Conservation (phyloP, 2,797 vertebrate species). For the Malacoctenus gilli region DNA sequence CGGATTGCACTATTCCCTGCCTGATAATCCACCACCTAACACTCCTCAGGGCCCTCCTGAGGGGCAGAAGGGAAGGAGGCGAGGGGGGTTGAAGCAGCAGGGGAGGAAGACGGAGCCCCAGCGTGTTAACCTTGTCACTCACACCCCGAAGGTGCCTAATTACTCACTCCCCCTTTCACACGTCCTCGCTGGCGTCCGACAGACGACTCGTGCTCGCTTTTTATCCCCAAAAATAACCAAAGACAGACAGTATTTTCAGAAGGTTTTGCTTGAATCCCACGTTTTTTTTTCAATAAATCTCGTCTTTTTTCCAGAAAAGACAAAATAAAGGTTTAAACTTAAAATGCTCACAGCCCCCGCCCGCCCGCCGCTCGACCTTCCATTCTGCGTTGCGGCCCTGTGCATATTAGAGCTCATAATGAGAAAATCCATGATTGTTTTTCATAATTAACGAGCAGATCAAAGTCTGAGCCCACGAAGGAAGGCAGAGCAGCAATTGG, state of each 20-base stretch:
- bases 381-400: conserved; percentile 56
- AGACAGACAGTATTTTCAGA: no score
- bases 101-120: conserved; percentile 60
- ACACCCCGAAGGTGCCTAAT: conserved; percentile 66
- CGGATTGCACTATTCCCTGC: conserved; percentile 67
- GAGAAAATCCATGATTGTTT: conserved; percentile 82
- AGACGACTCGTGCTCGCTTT: conserved; percentile 10
- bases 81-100: conserved; percentile 53
- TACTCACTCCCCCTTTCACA: conserved; percentile 51
- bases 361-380: conserved; percentile 50
- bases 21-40: conserved; percentile 78
- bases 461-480: conserved; percentile 77
- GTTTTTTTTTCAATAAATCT: background rate
- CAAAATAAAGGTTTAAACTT: conserved; percentile 28
- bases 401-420: conserved; percentile 78
- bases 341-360: conserved; percentile 45
- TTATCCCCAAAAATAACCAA: conserved; percentile 40
- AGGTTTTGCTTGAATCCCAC: background rate
- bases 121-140: conserved; percentile 73
- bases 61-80: conserved; percentile 62
- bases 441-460: conserved; percentile 82
- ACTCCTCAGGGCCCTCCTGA: conserved; percentile 74
- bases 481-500: conserved; percentile 64
- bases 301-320: conserved; percentile 6
- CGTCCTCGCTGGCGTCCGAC: conserved; percentile 36